Percentiles rank a stretch among this genome's conserved stretches.
Evolutionary conservation across 2,797 vertebrate genomes (phyloP).

Genomic region (Streptopelia turtur): DNA sequence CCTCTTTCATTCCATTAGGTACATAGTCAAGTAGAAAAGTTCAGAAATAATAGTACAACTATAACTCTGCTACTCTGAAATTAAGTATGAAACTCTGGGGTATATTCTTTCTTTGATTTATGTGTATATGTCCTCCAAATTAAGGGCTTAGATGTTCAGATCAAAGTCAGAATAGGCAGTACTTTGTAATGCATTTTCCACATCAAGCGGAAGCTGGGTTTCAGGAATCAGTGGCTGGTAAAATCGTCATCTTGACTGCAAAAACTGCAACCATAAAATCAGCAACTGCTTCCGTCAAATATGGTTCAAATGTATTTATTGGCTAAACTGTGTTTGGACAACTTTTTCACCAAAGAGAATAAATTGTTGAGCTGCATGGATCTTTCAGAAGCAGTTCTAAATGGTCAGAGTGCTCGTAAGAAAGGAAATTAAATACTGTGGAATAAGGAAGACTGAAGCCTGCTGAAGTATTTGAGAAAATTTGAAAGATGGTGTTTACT

Average conservation of each 20-base stretch:
- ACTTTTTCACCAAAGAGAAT: background rate
- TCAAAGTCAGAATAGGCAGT: slow-evolving; percentile 29
- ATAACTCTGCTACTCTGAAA: background rate
- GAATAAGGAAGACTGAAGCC: background rate
- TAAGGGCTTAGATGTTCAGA: background rate
- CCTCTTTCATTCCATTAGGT: slow-evolving; percentile 6
- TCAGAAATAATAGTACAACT: background rate
- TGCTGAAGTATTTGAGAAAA: background rate
- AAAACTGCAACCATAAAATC: background rate
- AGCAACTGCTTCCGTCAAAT: background rate
- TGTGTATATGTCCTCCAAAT: background rate
- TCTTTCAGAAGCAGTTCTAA: background rate
- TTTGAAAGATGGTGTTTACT: background rate
- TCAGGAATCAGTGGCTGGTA: background rate
- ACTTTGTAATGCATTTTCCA: background rate
- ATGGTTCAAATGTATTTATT: background rate
- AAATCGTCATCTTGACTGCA: background rate
- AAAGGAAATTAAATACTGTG: background rate
- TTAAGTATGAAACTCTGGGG: background rate
- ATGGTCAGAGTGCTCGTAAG: fast-evolving
- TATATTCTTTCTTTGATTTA: slow-evolving; percentile 1
- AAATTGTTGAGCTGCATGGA: background rate
- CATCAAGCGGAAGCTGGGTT: background rate
- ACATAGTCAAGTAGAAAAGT: background rate
- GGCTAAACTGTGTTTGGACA: background rate